A percentile compares a stretch with the other conserved stretches of the same genome.
These are phyloP conservation scores for Temnothorax ravouxi DNA, from an alignment of 2,888 invertebrate genomes.

Conservation along the genomic window DNA sequence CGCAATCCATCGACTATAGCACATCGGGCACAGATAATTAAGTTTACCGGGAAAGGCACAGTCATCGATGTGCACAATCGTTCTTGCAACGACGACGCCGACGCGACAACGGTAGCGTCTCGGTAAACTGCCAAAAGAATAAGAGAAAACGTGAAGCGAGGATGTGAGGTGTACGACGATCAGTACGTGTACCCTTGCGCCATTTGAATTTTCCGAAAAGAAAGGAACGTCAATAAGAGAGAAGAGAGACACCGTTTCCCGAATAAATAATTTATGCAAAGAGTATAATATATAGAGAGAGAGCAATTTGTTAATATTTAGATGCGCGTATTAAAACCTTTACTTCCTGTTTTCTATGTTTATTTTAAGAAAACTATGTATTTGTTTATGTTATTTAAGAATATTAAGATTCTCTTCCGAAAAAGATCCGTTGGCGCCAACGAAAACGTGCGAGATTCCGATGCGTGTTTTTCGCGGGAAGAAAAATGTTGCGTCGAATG, in stretches of 20 bases:
- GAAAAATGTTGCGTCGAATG: background rate
- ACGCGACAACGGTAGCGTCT: constrained; percentile 23
- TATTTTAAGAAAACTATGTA: background rate
- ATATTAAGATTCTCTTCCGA: background rate
- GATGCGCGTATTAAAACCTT: background rate
- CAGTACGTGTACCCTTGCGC: background rate
- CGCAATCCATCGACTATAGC: constrained; percentile 10
- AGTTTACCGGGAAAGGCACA: constrained; percentile 15
- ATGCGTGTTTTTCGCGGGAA: background rate
- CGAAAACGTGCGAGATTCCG: constrained; percentile 1
- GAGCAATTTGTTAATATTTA: background rate
- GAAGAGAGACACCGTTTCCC: background rate
- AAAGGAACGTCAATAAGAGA: background rate
- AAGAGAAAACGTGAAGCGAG: constrained; percentile 8
- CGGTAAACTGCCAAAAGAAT: constrained; percentile 47
- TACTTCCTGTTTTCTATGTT: background rate
- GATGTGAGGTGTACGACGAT: background rate
- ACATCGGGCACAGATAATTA: constrained; percentile 42
- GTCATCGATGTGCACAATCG: constrained; percentile 21
- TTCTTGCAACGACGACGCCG: constrained; percentile 34
- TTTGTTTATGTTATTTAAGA: background rate
- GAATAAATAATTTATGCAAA: background rate
- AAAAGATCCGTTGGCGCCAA: background rate
- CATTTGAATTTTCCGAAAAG: background rate
- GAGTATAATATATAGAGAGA: too few relatives aligned